Evolutionary conservation across 2,888 invertebrate species (phyloP), one percentile per base, ranked within the genome.

Genomic region (Diadegma fenestrale): DNA sequence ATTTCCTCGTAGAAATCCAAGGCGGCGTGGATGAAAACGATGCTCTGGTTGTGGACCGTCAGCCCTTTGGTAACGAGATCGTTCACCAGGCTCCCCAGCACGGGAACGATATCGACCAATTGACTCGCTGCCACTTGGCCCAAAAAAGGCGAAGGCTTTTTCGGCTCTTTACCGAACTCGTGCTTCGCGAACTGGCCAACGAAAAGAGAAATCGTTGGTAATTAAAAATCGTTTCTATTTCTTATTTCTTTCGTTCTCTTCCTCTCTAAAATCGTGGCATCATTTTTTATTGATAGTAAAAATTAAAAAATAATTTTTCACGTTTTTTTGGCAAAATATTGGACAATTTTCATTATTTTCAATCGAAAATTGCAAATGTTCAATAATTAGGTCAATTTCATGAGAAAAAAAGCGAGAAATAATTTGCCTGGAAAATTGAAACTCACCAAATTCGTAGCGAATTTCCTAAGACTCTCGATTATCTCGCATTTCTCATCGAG

Each of bases 1-100:
- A 90, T 82, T 88, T 90, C 82, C 80, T 93, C 93, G 75, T 94
- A 94, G 83, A 92, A 93, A 45, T 87, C 86, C 7, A 94, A 83
- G 33, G 90, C 89, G 80, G 91, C 91, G 30, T 89, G 88, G 17
- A 93, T 87, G 41, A 93, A 78, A 12, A 87, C 26, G 19, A 80
- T 26, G 82, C 91, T 61, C 10, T 90, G 88, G 5, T 80, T 75
- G 64, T 93, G 92, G 48, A 89, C 87, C 37, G 90, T 90, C 58
- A 93, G 86, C 30, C 93, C 93, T 41, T 88, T 86, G 1, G 88
- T 77, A 3, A 92, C 90, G 17, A 94, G 88, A 71, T 91, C 82
- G 48, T 89, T 87, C 0, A 85, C 80, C 3, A 89, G 76, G 43
- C 84, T 82, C 33, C 86, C 87, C n/a, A 94, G 83, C 22, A 88